Evolutionary conservation across 2,888 invertebrate species (phyloP).

Genomic region (Noctua pronuba): DNA sequence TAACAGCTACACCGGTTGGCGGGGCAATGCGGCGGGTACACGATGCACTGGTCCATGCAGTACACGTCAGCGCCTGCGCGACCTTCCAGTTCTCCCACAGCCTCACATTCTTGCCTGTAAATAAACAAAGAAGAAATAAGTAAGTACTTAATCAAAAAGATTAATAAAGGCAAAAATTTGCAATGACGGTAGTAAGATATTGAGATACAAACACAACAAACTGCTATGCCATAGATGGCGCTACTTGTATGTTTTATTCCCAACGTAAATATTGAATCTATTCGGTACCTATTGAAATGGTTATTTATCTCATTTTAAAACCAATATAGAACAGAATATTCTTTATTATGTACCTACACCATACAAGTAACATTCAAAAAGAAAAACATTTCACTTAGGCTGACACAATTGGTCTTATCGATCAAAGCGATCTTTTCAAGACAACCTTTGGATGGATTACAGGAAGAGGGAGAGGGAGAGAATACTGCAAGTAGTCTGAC

Average conservation of each 20-base stretch:
- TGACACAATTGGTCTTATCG: too few species aligned
- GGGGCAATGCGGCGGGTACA: conserved; percentile 94
- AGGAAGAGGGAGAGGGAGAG: background rate
- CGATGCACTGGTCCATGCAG: conserved; percentile 96
- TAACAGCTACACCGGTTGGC: conserved; percentile 93
- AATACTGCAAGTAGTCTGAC: background rate
- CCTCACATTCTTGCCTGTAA: conserved; percentile 94
- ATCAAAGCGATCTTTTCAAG: too few species aligned
- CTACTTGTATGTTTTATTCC: background rate
- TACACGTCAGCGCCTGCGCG: conserved; percentile 94
- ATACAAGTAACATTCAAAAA: too few species aligned
- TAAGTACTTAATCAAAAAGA: background rate
- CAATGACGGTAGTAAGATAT: background rate
- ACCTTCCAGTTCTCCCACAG: conserved; percentile 94
- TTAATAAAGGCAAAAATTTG: background rate
- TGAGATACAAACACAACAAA: conserved; percentile 6
- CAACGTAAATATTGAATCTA: background rate
- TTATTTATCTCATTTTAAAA: background rate
- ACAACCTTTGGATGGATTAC: background rate
- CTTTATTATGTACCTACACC: too few species aligned
- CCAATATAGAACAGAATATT: background rate
- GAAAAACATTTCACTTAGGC: too few species aligned
- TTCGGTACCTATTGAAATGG: background rate
- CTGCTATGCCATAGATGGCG: conserved; percentile 16
- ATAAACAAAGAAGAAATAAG: background rate